These are phyloP conservation scores for Prolemur simus DNA, from an alignment of 2,113 vertebrate genomes.

Conservation along the genomic window DNA sequence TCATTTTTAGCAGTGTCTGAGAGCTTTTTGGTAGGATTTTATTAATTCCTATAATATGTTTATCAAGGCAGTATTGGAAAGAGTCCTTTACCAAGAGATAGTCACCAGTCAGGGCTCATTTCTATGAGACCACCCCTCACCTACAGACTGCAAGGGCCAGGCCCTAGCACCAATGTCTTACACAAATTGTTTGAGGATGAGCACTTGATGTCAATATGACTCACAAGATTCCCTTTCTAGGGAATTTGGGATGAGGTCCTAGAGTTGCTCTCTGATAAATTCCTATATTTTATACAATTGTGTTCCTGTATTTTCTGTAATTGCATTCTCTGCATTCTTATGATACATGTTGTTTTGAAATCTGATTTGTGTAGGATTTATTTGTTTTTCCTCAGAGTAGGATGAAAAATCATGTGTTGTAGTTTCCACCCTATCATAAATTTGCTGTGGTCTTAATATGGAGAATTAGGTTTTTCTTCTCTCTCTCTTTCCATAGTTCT, in stretches of 20 bases:
- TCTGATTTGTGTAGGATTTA: neutral
- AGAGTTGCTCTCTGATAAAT: neutral
- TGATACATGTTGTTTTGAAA: neutral
- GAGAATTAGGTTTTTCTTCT: neutral
- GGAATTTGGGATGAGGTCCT: neutral
- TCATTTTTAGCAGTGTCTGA: neutral
- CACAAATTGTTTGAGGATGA: neutral
- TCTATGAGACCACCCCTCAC: neutral
- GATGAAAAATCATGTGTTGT: neutral
- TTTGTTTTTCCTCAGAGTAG: neutral
- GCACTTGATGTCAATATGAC: neutral
- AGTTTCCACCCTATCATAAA: neutral
- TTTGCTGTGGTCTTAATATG: neutral
- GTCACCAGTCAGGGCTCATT: neutral
- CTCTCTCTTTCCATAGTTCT: neutral
- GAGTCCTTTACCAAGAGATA: neutral
- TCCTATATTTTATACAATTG: neutral
- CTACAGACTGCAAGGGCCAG: neutral
- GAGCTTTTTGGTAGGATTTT: neutral
- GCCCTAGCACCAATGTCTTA: neutral
- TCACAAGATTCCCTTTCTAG: neutral
- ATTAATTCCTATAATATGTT: neutral
- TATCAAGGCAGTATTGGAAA: neutral
- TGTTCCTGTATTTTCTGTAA: neutral
- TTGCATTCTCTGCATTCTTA: neutral